Base-by-base conservation (phyloP, 2,797 vertebrate genomes). In the Labroides dimidiatus region DNA sequence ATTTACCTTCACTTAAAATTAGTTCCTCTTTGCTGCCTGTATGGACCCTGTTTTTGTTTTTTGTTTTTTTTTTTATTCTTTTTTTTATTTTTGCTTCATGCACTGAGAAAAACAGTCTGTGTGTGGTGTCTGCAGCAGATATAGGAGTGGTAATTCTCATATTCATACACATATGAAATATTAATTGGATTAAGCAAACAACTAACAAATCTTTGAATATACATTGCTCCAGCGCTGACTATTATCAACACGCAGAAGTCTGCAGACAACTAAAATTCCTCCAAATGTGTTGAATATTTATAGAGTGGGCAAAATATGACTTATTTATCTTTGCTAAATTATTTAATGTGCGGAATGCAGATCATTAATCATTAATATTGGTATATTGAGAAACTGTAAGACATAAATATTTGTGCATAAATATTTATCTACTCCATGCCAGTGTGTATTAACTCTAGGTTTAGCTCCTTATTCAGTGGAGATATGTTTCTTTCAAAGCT, bases 321-420 rank as follows among this genome's bases (percentile, higher is more conserved):
- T 91, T 88, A 89, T 87, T 91, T 89, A 91, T 88, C 81, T 83
- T 84, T 39, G 69, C 65, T 92, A 77, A 91, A 91, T 92, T 87
- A 91, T 93, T 93, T 61, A 92, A 81, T 49, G 74, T 69, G 75
- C 69, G 64, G 83, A 84, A 89, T 87, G 82, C 86, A 72, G 75
- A 79, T 85, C 69, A 86, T 91, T 81, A 88, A 88, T 89, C 74
- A 90, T 92, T 91, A 60, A 92, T 89, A 64, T 45, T 81, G 82
- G 88, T 88, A 85, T 85, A 92, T 80, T 85, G 86, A 81, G 59
- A 87, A 90, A 88, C 78, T 90, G 84, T 89, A 90, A 81, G 81
- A 91, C 87, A 89, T 91, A 91, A 91, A 91, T 87, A 90, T 91
- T 90, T 90, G 86, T 64, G 78, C 85, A 87, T 86, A 75, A 85